Percentiles rank a stretch among this genome's conserved stretches.
Evolutionary conservation across 2,113 vertebrate species (phyloP).

Genomic region (Mormyrus lacerda): DNA sequence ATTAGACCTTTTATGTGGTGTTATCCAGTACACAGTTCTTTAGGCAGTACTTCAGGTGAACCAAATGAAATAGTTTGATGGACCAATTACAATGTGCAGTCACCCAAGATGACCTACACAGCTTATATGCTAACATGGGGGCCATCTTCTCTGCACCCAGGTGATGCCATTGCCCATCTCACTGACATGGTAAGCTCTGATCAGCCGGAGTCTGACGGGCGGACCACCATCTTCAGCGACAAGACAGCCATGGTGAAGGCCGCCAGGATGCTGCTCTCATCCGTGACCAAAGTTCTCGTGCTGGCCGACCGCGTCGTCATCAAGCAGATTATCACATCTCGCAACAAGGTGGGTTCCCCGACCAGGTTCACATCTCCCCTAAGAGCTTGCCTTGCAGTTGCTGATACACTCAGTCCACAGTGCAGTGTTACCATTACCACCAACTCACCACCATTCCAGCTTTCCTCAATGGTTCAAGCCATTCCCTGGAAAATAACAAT

Average conservation of each 20-base stretch:
- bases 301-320: conserved; percentile 93
- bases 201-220: conserved; percentile 64
- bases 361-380: neutral
- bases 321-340: conserved; percentile 93
- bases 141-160: conserved; percentile 46
- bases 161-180: conserved; percentile 87
- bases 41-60: neutral
- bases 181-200: conserved; percentile 69
- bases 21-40: neutral
- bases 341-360: conserved; percentile 78
- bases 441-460: conserved; percentile 33
- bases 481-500: neutral
- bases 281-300: conserved; percentile 93
- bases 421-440: conserved; percentile 48
- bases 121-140: neutral
- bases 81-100: neutral
- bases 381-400: neutral
- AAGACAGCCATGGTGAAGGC: conserved; percentile 89
- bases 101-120: neutral
- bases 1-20: neutral
- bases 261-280: conserved; percentile 86
- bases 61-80: neutral
- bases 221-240: conserved; percentile 79
- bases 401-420: conserved; percentile 36
- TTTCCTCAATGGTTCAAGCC: conserved; percentile 17